Evolutionary conservation across 2,888 invertebrate genomes (phyloP).

Genomic region (Lysandra bellargus): DNA sequence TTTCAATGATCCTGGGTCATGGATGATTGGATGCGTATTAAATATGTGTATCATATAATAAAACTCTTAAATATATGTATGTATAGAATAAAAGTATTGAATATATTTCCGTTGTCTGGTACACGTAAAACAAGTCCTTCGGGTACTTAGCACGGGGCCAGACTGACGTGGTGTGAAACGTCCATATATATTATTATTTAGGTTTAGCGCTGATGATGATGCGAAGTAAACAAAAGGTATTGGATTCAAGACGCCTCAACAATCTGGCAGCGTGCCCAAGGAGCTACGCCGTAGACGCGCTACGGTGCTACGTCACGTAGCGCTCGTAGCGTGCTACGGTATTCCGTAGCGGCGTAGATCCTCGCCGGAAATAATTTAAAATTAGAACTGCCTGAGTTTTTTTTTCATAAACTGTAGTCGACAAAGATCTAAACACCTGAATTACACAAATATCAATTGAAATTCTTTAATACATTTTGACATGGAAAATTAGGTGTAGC

Average conservation of each 20-base stretch:
- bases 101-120: too few relatives aligned
- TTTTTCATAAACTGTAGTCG: neutral
- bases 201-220: neutral
- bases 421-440: neutral
- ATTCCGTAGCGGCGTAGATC: neutral
- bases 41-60: too few relatives aligned
- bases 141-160: too few relatives aligned
- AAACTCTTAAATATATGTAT: too few relatives aligned
- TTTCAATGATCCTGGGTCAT: too few relatives aligned
- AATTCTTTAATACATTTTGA: too few relatives aligned
- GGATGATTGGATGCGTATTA: too few relatives aligned
- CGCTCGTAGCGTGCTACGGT: neutral
- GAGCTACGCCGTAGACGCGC: neutral
- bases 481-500: too few relatives aligned
- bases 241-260: conserved; percentile 6
- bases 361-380: neutral
- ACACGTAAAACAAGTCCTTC: too few relatives aligned
- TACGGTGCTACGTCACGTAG: conserved; percentile 4
- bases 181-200: neutral
- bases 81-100: too few relatives aligned
- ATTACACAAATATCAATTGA: too few relatives aligned
- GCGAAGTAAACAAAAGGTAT: neutral
- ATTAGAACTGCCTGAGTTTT: neutral
- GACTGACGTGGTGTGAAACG: too few relatives aligned
- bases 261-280: neutral